phyloP scores from a whole-genome alignment of 2,888 invertebrate genomes.

The Capitulum mitella region DNA sequence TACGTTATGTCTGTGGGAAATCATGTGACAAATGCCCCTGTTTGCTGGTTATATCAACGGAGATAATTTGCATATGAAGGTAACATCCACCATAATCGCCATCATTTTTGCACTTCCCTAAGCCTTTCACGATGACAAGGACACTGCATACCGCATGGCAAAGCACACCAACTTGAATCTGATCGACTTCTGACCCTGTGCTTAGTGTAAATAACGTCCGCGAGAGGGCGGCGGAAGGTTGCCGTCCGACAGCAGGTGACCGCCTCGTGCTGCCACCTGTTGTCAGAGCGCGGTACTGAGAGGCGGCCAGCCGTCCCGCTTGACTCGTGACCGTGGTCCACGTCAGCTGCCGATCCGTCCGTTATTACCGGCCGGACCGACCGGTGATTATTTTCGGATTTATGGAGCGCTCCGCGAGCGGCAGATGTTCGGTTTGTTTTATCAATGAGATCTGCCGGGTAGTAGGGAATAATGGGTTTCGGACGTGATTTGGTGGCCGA shows the following conservation, averaged over 20 bases:
- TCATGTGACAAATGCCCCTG: too few relatives aligned
- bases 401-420: not conserved
- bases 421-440: slow-evolving; percentile 16
- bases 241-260: not conserved
- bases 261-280: slow-evolving; percentile 12
- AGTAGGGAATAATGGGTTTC: not conserved
- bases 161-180: too few relatives aligned
- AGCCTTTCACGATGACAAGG: too few relatives aligned
- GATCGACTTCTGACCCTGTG: too few relatives aligned
- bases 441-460: slow-evolving; percentile 3
- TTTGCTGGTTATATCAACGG: too few relatives aligned
- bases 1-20: too few relatives aligned
- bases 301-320: not conserved
- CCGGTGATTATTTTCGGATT: not conserved
- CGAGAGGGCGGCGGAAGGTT: not conserved
- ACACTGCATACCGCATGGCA: too few relatives aligned
- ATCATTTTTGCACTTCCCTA: too few relatives aligned
- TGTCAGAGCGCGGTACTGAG: not conserved
- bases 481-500: not conserved
- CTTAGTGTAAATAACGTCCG: not conserved
- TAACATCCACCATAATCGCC: too few relatives aligned
- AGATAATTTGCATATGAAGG: too few relatives aligned
- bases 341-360: not conserved
- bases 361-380: not conserved
- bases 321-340: not conserved